phyloP scores from a whole-genome alignment of 2,888 invertebrate genomes.

The Eumerus sabulonum region DNA sequence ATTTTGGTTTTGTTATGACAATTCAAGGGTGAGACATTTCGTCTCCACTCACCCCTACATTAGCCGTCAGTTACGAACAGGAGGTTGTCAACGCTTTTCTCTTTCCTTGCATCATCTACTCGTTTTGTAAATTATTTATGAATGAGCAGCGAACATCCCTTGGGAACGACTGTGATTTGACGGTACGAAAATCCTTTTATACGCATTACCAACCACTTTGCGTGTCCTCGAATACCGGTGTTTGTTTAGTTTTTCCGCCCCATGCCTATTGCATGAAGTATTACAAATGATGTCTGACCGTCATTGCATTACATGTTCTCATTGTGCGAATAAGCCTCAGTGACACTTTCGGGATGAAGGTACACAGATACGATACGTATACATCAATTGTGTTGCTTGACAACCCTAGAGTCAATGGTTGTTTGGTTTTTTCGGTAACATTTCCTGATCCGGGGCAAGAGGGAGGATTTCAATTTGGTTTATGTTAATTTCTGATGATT shows the following conservation, averaged over 20 bases:
- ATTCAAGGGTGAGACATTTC: conserved; percentile 14
- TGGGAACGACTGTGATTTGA: conserved; percentile 36
- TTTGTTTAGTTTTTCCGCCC: conserved; percentile 42
- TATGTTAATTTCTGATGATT: conserved; percentile 63
- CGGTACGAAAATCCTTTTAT: conserved; percentile 50
- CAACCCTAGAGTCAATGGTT: conserved; percentile 2
- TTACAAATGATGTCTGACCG: conserved; percentile 35
- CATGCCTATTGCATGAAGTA: neutral
- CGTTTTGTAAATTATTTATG: conserved; percentile 43
- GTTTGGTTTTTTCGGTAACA: conserved; percentile 5
- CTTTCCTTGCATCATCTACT: neutral
- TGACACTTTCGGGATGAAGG: conserved; percentile 6
- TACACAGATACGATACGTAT: conserved; percentile 52
- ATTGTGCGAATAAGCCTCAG: conserved; percentile 26
- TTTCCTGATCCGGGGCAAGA: conserved; percentile 33
- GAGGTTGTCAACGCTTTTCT: neutral
- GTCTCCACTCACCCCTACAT: neutral
- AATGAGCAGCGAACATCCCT: conserved; percentile 32
- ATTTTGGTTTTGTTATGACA: conserved; percentile 36
- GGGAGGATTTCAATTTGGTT: conserved; percentile 58
- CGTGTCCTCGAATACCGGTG: conserved; percentile 38
- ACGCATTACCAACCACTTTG: conserved; percentile 57
- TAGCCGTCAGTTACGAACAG: conserved; percentile 14
- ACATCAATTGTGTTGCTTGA: conserved; percentile 54
- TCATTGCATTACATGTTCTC: neutral